Evolutionary conservation across 1,140 invertebrate species (phyloP).

Genomic region (Anastrepha ludens): DNA sequence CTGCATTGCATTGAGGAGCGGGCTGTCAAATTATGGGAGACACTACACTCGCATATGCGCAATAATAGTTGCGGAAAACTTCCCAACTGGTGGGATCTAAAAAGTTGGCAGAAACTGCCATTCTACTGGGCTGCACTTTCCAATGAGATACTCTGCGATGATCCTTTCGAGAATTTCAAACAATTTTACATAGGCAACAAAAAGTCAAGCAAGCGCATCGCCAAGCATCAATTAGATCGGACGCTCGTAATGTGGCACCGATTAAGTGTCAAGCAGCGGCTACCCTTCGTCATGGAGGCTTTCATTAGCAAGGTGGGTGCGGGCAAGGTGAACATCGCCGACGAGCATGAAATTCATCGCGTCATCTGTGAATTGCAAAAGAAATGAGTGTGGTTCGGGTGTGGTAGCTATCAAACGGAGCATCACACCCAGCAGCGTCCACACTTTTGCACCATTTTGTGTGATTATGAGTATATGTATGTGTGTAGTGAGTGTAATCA

Average conservation of each 20-base stretch:
- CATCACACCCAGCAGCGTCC: background rate
- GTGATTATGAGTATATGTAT: background rate
- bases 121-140: constrained; percentile 62
- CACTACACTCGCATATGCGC: background rate
- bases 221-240: background rate
- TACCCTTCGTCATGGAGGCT: constrained; percentile 63
- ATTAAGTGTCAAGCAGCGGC: constrained; percentile 31
- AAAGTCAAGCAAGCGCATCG: background rate
- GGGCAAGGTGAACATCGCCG: constrained; percentile 38
- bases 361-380: constrained; percentile 25
- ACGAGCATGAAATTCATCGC: constrained; percentile 40
- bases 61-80: background rate
- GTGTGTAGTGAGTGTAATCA: background rate
- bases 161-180: constrained; percentile 63
- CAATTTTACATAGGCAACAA: constrained; percentile 55
- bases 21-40: constrained; percentile 13
- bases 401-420: background rate
- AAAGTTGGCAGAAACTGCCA: constrained; percentile 57
- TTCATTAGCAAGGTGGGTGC: constrained; percentile 56
- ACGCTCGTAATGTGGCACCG: constrained; percentile 8
- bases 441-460: background rate
- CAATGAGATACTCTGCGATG: constrained; percentile 54
- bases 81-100: constrained; percentile 7
- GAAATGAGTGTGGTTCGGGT: background rate
- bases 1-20: constrained; percentile 30